Evolutionary conservation across 1,140 invertebrate species (phyloP), one percentile per base, ranked within the genome.

Genomic region (Cydia fagiglandana): DNA sequence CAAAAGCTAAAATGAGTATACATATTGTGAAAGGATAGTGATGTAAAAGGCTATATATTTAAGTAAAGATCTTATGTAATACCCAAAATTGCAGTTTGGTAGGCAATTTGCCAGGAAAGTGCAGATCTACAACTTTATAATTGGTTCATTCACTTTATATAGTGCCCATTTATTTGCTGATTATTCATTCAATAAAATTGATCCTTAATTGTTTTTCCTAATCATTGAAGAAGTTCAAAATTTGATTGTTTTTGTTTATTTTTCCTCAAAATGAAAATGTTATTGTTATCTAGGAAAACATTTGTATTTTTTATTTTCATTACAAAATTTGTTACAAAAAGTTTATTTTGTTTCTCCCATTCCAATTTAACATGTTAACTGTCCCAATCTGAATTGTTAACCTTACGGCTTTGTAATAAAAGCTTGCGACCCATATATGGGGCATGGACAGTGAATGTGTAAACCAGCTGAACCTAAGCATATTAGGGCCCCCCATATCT

Each of bases 311-410:
- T 38, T 70, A 56, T 20, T 61, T 66, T 70, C 7, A 41, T 41
- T 10, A 70, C 20, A 70, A 70, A 70, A 38, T 24, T 64, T 75
- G 10, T 76, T 76, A 66, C 17, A 24, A 24, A 61, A 24, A 17
- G 20, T 61, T 20, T 24, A 12, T 61, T 61, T 61, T 24, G 10
- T 61, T 12, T 61, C 9, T 24, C 20, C 15, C 9, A 10, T 41
- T 9, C 7, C 7, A 10, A 9, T 41, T 41, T 34, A 34, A 34
- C 5, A 34, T 30, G 30, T 30, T 30, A 1, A 30, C 30, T 30
- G 30, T 30, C 30, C 30, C 30, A 30, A 30, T 30, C 30, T 30
- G 2, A 30, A 30, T 30, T 30, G 2, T 30, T 3, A 30, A 30
- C 30, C 30, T 30, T 30, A 30, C 30, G 30, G 30, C 30, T 30